phyloP scores from a whole-genome alignment of 2,797 vertebrate genomes.

The Kryptolebias ocellatus region DNA sequence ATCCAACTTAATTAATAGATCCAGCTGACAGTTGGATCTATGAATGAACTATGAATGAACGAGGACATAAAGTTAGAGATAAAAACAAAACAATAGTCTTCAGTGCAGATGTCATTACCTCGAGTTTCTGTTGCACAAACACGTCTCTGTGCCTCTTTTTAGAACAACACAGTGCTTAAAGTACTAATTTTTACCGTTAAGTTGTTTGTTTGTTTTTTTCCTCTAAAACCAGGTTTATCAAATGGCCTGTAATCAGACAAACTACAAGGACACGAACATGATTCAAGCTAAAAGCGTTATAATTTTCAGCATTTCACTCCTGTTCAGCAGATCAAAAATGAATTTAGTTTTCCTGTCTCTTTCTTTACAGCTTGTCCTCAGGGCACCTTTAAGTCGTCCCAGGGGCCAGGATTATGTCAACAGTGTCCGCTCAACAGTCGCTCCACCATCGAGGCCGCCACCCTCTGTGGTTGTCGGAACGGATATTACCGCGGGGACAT shows the following conservation, averaged over 20 bases:
- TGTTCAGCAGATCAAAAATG: background rate
- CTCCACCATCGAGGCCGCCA: slow-evolving; percentile 88
- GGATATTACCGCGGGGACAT: slow-evolving; percentile 92
- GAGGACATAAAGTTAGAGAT: no score
- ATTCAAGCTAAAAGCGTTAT: no score
- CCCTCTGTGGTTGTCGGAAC: slow-evolving; percentile 89
- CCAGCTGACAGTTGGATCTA: no score
- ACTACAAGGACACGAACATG: background rate
- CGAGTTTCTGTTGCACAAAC: slow-evolving; percentile 14
- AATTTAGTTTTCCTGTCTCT: background rate
- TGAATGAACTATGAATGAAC: no score
- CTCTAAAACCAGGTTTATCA: slow-evolving; percentile 33
- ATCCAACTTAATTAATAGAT: background rate
- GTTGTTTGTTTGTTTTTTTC: background rate
- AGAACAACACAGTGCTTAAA: slow-evolving; percentile 24
- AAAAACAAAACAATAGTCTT: no score
- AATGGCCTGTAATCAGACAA: slow-evolving; percentile 24
- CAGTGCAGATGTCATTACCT: background rate
- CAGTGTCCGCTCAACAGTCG: slow-evolving; percentile 91
- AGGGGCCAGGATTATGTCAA: slow-evolving; percentile 86
- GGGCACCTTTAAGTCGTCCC: slow-evolving; percentile 92
- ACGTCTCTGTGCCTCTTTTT: slow-evolving; percentile 38
- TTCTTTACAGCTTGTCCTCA: slow-evolving; percentile 87
- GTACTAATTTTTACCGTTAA: slow-evolving; percentile 1
- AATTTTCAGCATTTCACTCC: background rate